phyloP scores from a whole-genome alignment of 2,113 vertebrate species.

The Climacteris rufus region DNA sequence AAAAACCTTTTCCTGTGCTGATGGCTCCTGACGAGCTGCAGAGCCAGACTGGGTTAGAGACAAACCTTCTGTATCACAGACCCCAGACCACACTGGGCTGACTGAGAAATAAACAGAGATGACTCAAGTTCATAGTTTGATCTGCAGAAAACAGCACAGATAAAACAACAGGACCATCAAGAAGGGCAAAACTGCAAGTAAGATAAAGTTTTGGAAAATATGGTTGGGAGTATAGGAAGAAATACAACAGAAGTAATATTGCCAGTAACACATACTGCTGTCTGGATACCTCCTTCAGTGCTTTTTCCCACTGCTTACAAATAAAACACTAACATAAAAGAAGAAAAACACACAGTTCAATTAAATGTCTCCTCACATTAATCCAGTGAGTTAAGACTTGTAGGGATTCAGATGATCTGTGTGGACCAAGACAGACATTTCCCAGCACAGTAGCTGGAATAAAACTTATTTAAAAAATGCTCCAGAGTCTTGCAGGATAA shows the following conservation, averaged over 20 bases:
- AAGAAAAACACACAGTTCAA: not conserved
- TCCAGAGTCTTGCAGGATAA: not conserved
- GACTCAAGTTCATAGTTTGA: not conserved
- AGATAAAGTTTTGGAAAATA: not conserved
- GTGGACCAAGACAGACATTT: not conserved
- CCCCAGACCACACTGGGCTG: not conserved
- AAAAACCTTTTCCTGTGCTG: not conserved
- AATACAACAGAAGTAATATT: rapidly evolving
- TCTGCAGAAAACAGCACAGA: not conserved
- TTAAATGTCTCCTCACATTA: not conserved
- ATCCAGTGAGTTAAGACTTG: rapidly evolving
- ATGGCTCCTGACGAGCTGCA: not conserved
- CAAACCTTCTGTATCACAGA: not conserved
- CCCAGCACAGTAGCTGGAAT: not conserved
- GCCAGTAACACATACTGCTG: rapidly evolving
- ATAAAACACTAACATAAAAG: not conserved
- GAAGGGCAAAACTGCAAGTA: not conserved
- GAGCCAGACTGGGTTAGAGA: not conserved
- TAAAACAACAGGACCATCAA: not conserved
- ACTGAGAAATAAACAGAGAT: not conserved
- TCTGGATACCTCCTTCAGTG: not conserved
- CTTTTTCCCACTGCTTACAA: not conserved
- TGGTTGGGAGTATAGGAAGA: not conserved
- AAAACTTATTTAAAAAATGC: not conserved
- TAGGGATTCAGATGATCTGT: not conserved